phyloP scores from a whole-genome alignment of 2,888 invertebrate species.

The Altica lythri region DNA sequence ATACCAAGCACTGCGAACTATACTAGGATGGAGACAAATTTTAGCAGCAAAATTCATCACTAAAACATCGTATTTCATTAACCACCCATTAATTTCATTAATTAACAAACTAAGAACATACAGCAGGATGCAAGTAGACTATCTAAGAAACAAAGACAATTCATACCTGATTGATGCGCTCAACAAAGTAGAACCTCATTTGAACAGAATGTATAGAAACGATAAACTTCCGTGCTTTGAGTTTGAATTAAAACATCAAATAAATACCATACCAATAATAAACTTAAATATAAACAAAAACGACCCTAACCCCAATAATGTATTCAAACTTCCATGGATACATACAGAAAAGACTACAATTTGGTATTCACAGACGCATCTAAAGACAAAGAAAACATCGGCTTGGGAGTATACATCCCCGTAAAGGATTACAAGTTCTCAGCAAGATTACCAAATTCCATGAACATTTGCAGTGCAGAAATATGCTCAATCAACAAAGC shows the following conservation, averaged over 20 bases:
- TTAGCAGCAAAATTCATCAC: constrained; percentile 8
- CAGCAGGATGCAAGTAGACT: background rate
- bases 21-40: constrained; percentile 3
- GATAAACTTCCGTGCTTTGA: background rate
- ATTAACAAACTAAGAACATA: background rate
- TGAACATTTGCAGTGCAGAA: constrained; percentile 9
- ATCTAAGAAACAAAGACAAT: background rate
- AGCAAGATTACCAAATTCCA: constrained; percentile 2
- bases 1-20: constrained; percentile 9
- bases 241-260: background rate
- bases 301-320: background rate
- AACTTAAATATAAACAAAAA: too few relatives aligned
- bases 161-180: constrained; percentile 3
- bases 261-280: background rate
- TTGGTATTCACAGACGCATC: constrained; percentile 2
- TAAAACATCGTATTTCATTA: constrained; percentile 1
- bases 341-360: background rate
- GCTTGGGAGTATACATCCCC: constrained; percentile 5
- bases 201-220: background rate
- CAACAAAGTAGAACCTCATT: background rate
- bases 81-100: constrained; percentile 5
- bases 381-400: background rate
- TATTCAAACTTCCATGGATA: background rate
- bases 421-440: constrained; percentile 7
- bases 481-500: background rate